A percentile compares a stretch with the other conserved stretches of the same genome.
Evolutionary conservation across 1,140 invertebrate genomes (phyloP).

Genomic region (Protaetia brevitarsis): DNA sequence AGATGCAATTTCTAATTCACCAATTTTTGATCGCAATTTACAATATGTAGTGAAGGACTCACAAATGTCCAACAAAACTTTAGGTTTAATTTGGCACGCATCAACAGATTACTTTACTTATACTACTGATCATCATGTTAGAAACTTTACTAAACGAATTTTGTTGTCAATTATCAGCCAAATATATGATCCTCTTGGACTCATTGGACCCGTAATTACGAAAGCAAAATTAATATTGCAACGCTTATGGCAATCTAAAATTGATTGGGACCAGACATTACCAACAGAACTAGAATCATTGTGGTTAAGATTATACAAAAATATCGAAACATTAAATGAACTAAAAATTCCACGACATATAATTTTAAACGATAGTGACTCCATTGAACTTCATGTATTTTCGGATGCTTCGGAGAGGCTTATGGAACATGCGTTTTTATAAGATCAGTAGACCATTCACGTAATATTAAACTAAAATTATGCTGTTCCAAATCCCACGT

Average conservation of each 20-base stretch:
- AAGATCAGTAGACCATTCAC: slow-evolving; percentile 30
- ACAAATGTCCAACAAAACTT: slow-evolving; percentile 31
- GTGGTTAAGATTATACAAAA: slow-evolving; percentile 33
- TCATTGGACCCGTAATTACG: slow-evolving; percentile 25
- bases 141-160: slow-evolving; percentile 20
- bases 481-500: slow-evolving; percentile 35
- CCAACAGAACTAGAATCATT: slow-evolving; percentile 27
- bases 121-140: background rate
- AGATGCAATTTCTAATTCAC: too few species aligned
- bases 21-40: too few species aligned
- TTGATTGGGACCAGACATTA: slow-evolving; percentile 36
- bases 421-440: slow-evolving; percentile 39
- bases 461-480: slow-evolving; percentile 16
- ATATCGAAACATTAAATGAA: slow-evolving; percentile 32
- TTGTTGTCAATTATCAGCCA: slow-evolving; percentile 9
- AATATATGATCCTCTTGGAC: slow-evolving; percentile 15
- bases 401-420: slow-evolving; percentile 40
- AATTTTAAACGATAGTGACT: background rate
- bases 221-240: slow-evolving; percentile 35
- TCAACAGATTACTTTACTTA: slow-evolving; percentile 30
- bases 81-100: slow-evolving; percentile 36
- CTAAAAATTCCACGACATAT: slow-evolving; percentile 37
- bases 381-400: slow-evolving; percentile 41
- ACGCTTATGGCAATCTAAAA: slow-evolving; percentile 32
- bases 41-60: too few species aligned